A percentile compares a stretch with the other conserved stretches of the same genome.
Evolutionary conservation across 2,888 invertebrate species (phyloP).

Genomic region (Drosophila demipolita): DNA sequence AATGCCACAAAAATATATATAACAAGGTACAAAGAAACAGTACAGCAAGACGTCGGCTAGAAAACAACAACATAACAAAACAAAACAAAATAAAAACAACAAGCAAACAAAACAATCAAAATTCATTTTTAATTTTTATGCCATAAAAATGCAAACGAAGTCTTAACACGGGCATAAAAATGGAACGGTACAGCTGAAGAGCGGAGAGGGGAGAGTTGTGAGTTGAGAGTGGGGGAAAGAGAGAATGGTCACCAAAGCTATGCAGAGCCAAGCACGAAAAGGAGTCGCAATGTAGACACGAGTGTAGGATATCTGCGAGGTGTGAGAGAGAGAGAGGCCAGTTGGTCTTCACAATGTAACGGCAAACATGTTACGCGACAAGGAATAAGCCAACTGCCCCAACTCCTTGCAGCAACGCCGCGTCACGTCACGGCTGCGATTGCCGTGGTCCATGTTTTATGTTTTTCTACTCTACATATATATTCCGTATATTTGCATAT

Average conservation of each 20-base stretch:
- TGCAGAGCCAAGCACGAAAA: constrained; percentile 58
- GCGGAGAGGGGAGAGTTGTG: neutral
- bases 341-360: constrained; percentile 9
- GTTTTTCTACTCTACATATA: constrained; percentile 15
- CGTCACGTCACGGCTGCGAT: constrained; percentile 53
- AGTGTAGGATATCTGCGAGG: neutral
- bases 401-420: constrained; percentile 12
- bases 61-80: constrained; percentile 41
- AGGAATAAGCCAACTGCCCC: constrained; percentile 32
- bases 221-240: constrained; percentile 12
- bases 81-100: constrained; percentile 37
- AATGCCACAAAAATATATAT: constrained; percentile 59
- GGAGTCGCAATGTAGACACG: constrained; percentile 7
- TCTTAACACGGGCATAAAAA: constrained; percentile 45
- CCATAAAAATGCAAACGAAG: constrained; percentile 82
- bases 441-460: constrained; percentile 52
- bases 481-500: constrained; percentile 24
- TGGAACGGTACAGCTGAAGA: constrained; percentile 17
- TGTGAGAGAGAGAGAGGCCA: neutral
- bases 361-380: constrained; percentile 64
- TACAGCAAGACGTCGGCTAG: constrained; percentile 36
- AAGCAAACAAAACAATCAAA: constrained; percentile 66
- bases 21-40: constrained; percentile 37
- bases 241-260: constrained; percentile 58
- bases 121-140: constrained; percentile 80